A percentile compares a stretch with the other conserved stretches of the same genome.
These are phyloP conservation scores for Anarhynchus alexandrinus DNA, from an alignment of 2,113 vertebrate genomes.

Conservation along the genomic window DNA sequence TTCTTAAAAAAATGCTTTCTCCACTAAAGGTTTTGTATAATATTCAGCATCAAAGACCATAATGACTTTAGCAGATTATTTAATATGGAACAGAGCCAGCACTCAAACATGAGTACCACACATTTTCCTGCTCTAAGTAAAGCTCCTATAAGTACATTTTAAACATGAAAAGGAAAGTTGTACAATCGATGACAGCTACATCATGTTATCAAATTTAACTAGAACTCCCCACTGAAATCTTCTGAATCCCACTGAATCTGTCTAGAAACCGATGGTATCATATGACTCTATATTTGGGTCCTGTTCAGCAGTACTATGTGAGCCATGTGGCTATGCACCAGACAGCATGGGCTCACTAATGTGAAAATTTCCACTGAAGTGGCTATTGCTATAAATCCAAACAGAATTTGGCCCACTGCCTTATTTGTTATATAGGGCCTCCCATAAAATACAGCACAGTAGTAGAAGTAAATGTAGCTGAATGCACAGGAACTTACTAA, in stretches of 20 bases:
- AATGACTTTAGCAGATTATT: slow-evolving; percentile 71
- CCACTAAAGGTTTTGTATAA: not conserved
- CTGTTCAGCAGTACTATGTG: not conserved
- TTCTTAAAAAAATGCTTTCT: not conserved
- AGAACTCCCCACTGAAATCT: not conserved
- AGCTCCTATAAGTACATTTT: not conserved
- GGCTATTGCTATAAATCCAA: not conserved
- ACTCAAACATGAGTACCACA: slow-evolving; percentile 35
- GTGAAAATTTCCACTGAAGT: not conserved
- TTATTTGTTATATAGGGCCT: not conserved
- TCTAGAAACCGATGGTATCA: not conserved
- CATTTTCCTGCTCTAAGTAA: slow-evolving; percentile 47
- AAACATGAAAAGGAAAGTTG: slow-evolving; percentile 2
- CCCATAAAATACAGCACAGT: not conserved
- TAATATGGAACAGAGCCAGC: slow-evolving; percentile 57
- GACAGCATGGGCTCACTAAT: not conserved
- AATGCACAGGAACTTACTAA: not conserved
- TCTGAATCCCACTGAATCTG: not conserved
- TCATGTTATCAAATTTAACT: slow-evolving; percentile 15
- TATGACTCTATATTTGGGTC: not conserved
- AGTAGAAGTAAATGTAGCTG: not conserved
- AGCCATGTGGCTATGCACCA: not conserved
- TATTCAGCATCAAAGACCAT: slow-evolving; percentile 38
- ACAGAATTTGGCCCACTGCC: not conserved
- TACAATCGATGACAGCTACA: not conserved